Conservation (phyloP, 2,113 vertebrate species). For the Hiodon alosoides region DNA sequence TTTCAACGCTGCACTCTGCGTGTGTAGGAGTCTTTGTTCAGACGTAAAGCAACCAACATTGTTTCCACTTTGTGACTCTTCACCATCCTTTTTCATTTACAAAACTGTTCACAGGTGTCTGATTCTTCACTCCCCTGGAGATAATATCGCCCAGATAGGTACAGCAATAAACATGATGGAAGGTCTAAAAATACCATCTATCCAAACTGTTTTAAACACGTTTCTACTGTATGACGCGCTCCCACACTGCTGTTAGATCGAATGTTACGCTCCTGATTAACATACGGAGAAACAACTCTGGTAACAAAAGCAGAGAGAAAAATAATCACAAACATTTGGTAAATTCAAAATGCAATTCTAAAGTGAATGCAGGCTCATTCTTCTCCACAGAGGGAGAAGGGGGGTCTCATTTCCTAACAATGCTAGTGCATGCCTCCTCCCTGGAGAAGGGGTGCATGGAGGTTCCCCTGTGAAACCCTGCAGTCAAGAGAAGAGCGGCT, state of each 20-base stretch:
- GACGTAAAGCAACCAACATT: neutral
- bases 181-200: neutral
- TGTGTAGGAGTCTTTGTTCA: neutral
- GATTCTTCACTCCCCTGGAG: no score
- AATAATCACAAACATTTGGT: neutral
- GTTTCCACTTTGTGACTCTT: neutral
- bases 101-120: no score
- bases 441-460: neutral
- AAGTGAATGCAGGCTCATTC: slow-evolving; percentile 21
- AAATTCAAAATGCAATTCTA: slow-evolving; percentile 24
- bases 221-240: neutral
- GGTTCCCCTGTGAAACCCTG: no score
- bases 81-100: neutral
- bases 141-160: no score
- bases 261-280: slow-evolving; percentile 25
- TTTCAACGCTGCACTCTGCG: neutral
- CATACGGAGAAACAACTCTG: slow-evolving; percentile 7
- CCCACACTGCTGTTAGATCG: slow-evolving; percentile 13
- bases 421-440: neutral
- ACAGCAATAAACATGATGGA: no score
- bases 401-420: slow-evolving; percentile 6
- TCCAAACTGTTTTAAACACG: slow-evolving; percentile 7
- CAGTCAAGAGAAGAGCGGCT: no score
- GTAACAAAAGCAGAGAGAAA: slow-evolving; percentile 17
- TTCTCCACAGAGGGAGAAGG: slow-evolving; percentile 11